phyloP scores from a whole-genome alignment of 1,140 invertebrate species.

The Drosophila murphyi region DNA sequence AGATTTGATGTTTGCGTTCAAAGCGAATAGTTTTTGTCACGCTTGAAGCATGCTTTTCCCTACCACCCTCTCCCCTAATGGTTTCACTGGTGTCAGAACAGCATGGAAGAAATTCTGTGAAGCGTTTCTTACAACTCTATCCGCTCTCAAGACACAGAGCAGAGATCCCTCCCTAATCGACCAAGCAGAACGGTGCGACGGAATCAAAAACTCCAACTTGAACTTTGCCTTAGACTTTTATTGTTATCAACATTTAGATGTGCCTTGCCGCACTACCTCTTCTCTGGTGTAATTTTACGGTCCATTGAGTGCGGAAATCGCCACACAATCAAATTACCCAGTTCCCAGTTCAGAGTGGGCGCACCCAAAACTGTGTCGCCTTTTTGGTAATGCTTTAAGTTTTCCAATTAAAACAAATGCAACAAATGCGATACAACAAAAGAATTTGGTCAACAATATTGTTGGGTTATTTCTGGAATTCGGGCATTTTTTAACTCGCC shows the following conservation, averaged over 20 bases:
- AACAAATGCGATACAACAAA: slow-evolving; percentile 36
- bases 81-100: slow-evolving; percentile 34
- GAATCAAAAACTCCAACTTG: slow-evolving; percentile 34
- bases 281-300: slow-evolving; percentile 68
- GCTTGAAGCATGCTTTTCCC: slow-evolving; percentile 8
- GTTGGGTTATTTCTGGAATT: slow-evolving; percentile 37
- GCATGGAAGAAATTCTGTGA: slow-evolving; percentile 36
- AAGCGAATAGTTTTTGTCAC: slow-evolving; percentile 24
- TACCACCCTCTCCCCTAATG: no score
- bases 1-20: slow-evolving; percentile 1
- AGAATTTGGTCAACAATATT: slow-evolving; percentile 50
- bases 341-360: neutral
- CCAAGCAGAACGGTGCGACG: slow-evolving; percentile 38
- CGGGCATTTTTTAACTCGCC: slow-evolving; percentile 22
- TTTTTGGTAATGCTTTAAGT: slow-evolving; percentile 54
- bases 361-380: slow-evolving; percentile 35
- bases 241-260: slow-evolving; percentile 48
- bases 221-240: slow-evolving; percentile 38
- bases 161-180: slow-evolving; percentile 1
- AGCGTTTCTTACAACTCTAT: slow-evolving; percentile 36
- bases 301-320: slow-evolving; percentile 70
- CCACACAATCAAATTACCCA: slow-evolving; percentile 61
- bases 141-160: slow-evolving; percentile 18
- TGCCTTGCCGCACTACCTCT: neutral
- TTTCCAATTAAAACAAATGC: slow-evolving; percentile 49